Evolutionary conservation across 2,113 vertebrate genomes (phyloP).

Genomic region (Syngnathus scovelli): DNA sequence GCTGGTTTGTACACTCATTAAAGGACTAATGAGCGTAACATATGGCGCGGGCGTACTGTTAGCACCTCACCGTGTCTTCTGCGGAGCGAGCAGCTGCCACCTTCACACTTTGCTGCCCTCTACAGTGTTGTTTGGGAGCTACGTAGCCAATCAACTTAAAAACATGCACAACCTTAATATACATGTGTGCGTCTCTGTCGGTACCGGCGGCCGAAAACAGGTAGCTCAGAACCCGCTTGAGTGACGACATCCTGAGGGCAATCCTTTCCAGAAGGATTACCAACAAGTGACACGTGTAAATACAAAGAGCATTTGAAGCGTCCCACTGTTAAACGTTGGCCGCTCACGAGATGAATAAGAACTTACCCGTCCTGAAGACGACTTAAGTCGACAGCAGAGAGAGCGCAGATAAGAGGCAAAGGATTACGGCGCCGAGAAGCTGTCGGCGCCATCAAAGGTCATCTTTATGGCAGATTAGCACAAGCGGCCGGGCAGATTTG

Average conservation of each 20-base stretch:
- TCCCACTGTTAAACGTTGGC: background rate
- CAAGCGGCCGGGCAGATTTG: background rate
- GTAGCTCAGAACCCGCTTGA: background rate
- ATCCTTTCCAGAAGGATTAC: background rate
- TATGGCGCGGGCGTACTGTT: slow-evolving; percentile 42
- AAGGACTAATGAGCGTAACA: slow-evolving; percentile 47
- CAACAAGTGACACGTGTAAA: background rate
- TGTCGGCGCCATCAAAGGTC: slow-evolving; percentile 5
- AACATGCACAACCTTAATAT: too few species aligned
- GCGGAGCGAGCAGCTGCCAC: slow-evolving; percentile 23
- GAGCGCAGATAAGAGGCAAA: background rate
- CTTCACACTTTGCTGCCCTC: background rate
- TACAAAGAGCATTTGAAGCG: background rate
- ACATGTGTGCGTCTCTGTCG: too few species aligned
- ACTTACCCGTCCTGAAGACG: background rate
- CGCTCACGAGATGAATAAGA: background rate
- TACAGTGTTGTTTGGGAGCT: background rate
- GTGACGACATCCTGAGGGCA: background rate
- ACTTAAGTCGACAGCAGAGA: background rate
- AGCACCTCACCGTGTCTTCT: slow-evolving; percentile 24
- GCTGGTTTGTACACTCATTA: slow-evolving; percentile 53
- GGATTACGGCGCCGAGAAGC: background rate
- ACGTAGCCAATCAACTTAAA: too few species aligned
- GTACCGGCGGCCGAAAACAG: too few species aligned
- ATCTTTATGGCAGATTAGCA: background rate